Evolutionary conservation across 2,888 invertebrate species (phyloP), one percentile per base, ranked within the genome.

Genomic region (Cremastinae sp.): DNA sequence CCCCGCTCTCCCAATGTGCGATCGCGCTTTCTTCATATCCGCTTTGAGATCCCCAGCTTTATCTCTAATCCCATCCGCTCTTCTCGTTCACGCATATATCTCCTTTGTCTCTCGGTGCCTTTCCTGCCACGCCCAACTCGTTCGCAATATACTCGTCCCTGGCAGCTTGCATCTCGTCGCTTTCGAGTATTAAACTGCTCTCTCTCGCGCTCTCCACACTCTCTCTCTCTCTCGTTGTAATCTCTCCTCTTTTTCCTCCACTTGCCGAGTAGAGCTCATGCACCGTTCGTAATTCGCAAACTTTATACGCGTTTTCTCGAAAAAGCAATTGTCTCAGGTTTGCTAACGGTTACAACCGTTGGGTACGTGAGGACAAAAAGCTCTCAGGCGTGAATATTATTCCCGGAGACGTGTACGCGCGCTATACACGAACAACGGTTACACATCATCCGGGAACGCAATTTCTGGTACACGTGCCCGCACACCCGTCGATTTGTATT

Each of bases 1-100:
- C 28, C 28, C 28, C 28, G 28, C 2, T 28, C 28, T 2, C 16
- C 45, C 65, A 59, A 49, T 61, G 65, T 70, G n/a, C n/a, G 49
- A 74, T 49, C 49, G 43, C 43, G 38, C 65, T 70, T 66, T 70
- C 54, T 65, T 65, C 70, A 61, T 74, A 66, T 77, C 69, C 65
- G 53, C 53, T 65, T 59, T 20, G 28, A 41, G 51, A 45, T 38
- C 71, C 51, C 16, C 22, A 41, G 58, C 16, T 66, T 68, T 64
- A 53, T 70, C 71, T 16, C 12, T 61, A 18, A 43, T 47, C 43
- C 9, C 43, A 56, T 22, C 65, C 16, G n/a, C 61, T 47, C 14
- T 58, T 14, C 43, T 36, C 51, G n/a, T 56, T 12, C 18, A 18
- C 59, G 62, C 45, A 74, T 28, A 61, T 65, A 45, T 74, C 59